Conservation (phyloP, 2,113 vertebrate genomes). For the Apeltes quadracus region DNA sequence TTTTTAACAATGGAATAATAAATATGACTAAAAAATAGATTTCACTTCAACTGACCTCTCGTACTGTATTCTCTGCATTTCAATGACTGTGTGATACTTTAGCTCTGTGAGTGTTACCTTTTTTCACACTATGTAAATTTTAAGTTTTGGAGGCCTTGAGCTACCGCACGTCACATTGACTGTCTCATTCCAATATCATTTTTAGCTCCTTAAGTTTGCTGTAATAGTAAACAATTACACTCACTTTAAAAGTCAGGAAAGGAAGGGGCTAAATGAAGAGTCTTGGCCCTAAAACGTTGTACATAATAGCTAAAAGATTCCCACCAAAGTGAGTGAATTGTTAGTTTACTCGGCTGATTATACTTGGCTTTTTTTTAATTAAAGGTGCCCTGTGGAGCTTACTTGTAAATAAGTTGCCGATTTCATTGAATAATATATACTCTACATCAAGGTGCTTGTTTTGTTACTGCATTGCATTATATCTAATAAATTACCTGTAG, state of each 20-base stretch:
- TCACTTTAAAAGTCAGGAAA: conserved; percentile 36
- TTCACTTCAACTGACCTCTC: conserved; percentile 69
- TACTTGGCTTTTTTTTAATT: conserved; percentile 43
- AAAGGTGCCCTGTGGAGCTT: conserved; percentile 21
- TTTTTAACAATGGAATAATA: neutral
- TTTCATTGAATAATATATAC: neutral
- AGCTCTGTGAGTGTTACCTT: conserved; percentile 80
- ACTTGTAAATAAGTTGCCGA: neutral
- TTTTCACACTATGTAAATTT: conserved; percentile 53
- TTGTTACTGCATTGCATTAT: neutral
- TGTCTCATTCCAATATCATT: conserved; percentile 41
- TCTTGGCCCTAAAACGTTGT: conserved; percentile 16
- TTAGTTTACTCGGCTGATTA: conserved; percentile 56
- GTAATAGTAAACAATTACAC: conserved; percentile 30
- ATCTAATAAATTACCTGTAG: neutral
- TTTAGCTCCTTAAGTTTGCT: conserved; percentile 64
- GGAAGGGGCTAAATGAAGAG: conserved; percentile 9
- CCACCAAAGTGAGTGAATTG: conserved; percentile 45
- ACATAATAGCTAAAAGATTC: neutral
- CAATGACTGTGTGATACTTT: conserved; percentile 74
- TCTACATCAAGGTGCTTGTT: neutral
- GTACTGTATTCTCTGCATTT: conserved; percentile 72
- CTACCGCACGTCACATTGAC: conserved; percentile 50
- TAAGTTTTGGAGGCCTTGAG: conserved; percentile 36
- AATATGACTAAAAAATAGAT: conserved; percentile 32